phyloP scores from a whole-genome alignment of 2,888 invertebrate genomes.

The Nomada ferruginata region DNA sequence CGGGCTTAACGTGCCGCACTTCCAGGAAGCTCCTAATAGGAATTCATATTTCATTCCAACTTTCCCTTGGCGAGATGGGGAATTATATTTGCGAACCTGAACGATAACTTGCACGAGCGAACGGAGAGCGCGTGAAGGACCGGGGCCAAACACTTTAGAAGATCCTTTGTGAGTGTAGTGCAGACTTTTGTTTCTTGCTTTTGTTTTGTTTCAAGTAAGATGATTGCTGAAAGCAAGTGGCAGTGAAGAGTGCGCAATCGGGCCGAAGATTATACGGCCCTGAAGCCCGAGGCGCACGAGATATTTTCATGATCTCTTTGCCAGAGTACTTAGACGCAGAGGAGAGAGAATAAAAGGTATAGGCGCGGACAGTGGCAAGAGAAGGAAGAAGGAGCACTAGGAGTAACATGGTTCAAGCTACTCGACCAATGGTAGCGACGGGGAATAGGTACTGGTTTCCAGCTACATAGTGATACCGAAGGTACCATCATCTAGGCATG shows the following conservation, averaged over 20 bases:
- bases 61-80: constrained; percentile 25
- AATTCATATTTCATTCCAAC: constrained; percentile 54
- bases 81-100: constrained; percentile 43
- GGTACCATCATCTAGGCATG: constrained; percentile 51
- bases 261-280: constrained; percentile 50
- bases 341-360: constrained; percentile 24
- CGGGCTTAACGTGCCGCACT: constrained; percentile 40
- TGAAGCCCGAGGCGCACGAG: constrained; percentile 30
- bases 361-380: constrained; percentile 11
- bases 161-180: not conserved
- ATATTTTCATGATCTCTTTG: constrained; percentile 60
- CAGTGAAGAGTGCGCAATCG: not conserved
- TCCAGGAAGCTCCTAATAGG: constrained; percentile 57
- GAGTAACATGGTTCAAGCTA: constrained; percentile 35
- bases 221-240: too few species aligned
- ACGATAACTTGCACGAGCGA: constrained; percentile 14
- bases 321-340: constrained; percentile 42
- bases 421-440: constrained; percentile 50
- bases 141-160: not conserved
- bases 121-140: constrained; percentile 20
- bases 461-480: constrained; percentile 28
- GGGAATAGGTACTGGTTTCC: constrained; percentile 35
- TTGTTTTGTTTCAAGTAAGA: too few species aligned
- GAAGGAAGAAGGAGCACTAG: constrained; percentile 26
- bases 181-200: too few species aligned